Conservation (phyloP, 2,888 invertebrate genomes). For the Atrina japonica region DNA sequence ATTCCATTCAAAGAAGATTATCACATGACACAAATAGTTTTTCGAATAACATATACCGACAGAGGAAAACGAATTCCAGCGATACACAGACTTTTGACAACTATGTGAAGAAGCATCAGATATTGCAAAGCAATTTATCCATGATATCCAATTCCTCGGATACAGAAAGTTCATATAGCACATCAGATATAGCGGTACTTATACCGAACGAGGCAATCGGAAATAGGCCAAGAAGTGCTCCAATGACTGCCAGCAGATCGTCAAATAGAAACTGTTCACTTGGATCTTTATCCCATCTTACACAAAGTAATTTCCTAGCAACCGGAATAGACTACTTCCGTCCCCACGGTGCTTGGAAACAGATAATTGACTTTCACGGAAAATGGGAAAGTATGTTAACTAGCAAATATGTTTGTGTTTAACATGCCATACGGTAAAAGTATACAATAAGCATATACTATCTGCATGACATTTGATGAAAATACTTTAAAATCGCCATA, state of each 20-base stretch:
- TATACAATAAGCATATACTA: too few species aligned
- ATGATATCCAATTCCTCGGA: slow-evolving; percentile 45
- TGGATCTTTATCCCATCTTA: slow-evolving; percentile 65
- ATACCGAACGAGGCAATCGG: slow-evolving; percentile 40
- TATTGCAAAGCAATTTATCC: slow-evolving; percentile 38
- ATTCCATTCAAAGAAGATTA: background rate
- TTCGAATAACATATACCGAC: background rate
- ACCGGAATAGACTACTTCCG: slow-evolving; percentile 73
- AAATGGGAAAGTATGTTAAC: slow-evolving; percentile 74
- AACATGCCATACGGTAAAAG: too few species aligned
- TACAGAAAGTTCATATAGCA: slow-evolving; percentile 56
- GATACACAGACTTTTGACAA: slow-evolving; percentile 20
- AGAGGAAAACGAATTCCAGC: slow-evolving; percentile 2
- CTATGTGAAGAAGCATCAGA: slow-evolving; percentile 19
- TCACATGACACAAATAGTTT: background rate
- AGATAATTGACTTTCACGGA: slow-evolving; percentile 64
- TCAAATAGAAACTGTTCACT: slow-evolving; percentile 52
- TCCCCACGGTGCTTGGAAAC: slow-evolving; percentile 70
- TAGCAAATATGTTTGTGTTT: too few species aligned
- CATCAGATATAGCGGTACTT: slow-evolving; percentile 63
- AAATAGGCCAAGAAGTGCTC: slow-evolving; percentile 30
- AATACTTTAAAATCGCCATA: too few species aligned
- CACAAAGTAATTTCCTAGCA: slow-evolving; percentile 72
- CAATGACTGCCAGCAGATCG: slow-evolving; percentile 33
- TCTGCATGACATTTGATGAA: too few species aligned